phyloP scores from a whole-genome alignment of 2,888 invertebrate genomes.

The Griposia aprilina region DNA sequence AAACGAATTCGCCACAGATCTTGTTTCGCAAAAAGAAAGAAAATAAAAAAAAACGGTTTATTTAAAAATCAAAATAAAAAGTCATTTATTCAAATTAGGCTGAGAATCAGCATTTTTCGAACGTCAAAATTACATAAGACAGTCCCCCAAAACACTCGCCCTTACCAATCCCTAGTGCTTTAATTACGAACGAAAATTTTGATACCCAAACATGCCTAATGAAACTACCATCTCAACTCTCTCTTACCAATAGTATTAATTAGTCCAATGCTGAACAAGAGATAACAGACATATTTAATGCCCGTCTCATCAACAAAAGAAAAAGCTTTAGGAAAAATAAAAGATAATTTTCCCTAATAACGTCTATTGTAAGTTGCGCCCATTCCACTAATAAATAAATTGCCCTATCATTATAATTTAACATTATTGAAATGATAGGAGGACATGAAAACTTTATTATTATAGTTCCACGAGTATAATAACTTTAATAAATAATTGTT shows the following conservation, averaged over 20 bases:
- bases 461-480: conserved; percentile 12
- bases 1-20: not conserved
- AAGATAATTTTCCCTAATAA: conserved; percentile 25
- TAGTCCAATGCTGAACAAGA: conserved; percentile 6
- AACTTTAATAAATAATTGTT: not conserved
- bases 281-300: conserved; percentile 21
- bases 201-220: too few relatives aligned
- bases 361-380: conserved; percentile 22
- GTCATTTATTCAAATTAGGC: too few relatives aligned
- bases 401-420: conserved; percentile 62
- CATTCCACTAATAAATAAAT: conserved; percentile 54
- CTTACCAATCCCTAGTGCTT: too few relatives aligned
- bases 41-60: too few relatives aligned
- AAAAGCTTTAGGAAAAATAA: conserved; percentile 26
- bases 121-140: too few relatives aligned
- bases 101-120: too few relatives aligned
- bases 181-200: too few relatives aligned
- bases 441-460: conserved; percentile 46
- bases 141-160: too few relatives aligned
- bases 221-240: not conserved
- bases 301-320: conserved; percentile 14
- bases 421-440: conserved; percentile 28
- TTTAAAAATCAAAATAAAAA: too few relatives aligned
- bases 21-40: not conserved
- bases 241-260: conserved; percentile 16